Conservation (phyloP, 2,113 vertebrate genomes). For the Catagonus wagneri region DNA sequence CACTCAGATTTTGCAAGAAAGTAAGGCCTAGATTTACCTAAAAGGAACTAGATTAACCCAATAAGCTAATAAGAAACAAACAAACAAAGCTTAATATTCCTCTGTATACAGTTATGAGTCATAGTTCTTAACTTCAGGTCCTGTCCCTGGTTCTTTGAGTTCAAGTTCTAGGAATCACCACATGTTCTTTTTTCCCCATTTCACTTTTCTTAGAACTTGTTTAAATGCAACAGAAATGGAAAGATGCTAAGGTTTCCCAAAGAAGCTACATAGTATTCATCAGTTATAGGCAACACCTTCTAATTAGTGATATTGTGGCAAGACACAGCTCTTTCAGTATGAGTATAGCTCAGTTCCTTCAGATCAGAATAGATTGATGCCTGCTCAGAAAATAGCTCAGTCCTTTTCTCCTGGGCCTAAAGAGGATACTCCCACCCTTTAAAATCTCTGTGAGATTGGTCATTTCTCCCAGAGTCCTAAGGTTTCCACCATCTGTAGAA, state of each 20-base stretch:
- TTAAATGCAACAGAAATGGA: background rate
- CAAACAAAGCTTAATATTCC: background rate
- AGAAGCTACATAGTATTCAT: background rate
- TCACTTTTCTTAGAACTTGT: background rate
- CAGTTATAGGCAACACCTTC: background rate
- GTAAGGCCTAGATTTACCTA: background rate
- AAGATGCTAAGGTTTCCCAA: background rate
- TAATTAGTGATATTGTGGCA: background rate
- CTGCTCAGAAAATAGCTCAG: background rate
- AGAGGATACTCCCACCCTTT: background rate
- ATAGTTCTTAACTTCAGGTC: background rate
- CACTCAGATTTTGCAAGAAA: background rate
- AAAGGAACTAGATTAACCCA: background rate
- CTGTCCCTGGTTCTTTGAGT: background rate
- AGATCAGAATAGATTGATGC: background rate
- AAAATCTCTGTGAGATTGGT: background rate
- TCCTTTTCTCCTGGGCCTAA: background rate
- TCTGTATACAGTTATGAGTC: background rate
- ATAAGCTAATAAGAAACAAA: background rate
- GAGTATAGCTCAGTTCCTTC: background rate
- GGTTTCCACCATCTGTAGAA: background rate
- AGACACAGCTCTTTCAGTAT: background rate
- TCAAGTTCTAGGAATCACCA: background rate
- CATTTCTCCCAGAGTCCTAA: background rate
- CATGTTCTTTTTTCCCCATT: background rate